Evolutionary conservation across 92 coral and sea anemone species (phyloP), one percentile per base, ranked within the genome.

Genomic region (Porites divaricata): DNA sequence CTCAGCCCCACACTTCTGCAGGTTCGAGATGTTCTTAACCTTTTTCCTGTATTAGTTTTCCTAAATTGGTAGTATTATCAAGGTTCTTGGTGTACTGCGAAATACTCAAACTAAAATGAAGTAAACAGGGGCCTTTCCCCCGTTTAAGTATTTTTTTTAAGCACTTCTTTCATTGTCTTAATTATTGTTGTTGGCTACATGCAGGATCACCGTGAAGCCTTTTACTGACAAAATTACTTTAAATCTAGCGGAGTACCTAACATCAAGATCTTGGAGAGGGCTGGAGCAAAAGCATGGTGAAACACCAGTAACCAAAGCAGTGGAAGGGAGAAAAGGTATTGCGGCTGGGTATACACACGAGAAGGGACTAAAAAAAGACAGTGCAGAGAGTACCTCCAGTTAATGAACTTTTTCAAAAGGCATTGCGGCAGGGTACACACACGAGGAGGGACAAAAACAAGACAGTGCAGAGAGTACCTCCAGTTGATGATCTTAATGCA

Each of bases 181-280:
- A 35, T 35, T 35, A 35, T 35, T 35, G 45, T 35, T 35, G 4
- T 35, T 35, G 45, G 45, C 45, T 35, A 35, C 45, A 35, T 35
- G 6, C 45, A 35, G 6, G 6, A 35, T 13, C 2, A 53, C 11
- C 13, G 14, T 53, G 11, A 14, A 53, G 58, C 58, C 13, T 53
- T 9, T 9, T 53, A 53, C 58, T 53, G 3, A 53, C 62, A 54
- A n/a, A 0, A 45, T 35, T 81, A 24, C 8, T 63, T 87, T 35
- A 72, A 57, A 66, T 90, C 79, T 76, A 96, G 99, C 89, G n/a
- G 98, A 94, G 75, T 96, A 88, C 87, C 93, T 96, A 13, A 90
- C 98, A 41, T 88, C 93, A 51, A 89, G 99, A 67, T 90, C 95
- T 1, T 96, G 99, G 99, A 84, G 80, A 50, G 99, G 99, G 65